phyloP scores from a whole-genome alignment of 1,140 invertebrate genomes.

The Orchesella cincta region DNA sequence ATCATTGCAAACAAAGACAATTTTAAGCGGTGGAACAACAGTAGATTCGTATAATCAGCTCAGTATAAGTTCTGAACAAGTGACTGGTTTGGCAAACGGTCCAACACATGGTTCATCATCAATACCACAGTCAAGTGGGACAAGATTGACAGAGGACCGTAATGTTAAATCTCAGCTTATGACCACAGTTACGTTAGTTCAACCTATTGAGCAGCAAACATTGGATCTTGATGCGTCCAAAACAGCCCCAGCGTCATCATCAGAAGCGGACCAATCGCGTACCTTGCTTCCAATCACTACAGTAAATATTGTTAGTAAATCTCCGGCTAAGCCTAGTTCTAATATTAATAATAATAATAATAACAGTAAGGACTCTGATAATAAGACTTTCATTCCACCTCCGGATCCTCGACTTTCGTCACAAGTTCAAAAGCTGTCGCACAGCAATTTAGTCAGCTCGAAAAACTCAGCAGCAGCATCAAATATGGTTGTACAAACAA shows the following conservation, averaged over 20 bases:
- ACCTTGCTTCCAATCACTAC: slow-evolving; percentile 28
- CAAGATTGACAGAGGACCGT: slow-evolving; percentile 34
- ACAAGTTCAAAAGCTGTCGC: slow-evolving; percentile 23
- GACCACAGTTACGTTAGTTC: not conserved
- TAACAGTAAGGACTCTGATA: not conserved
- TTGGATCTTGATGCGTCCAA: not conserved
- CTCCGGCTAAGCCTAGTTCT: not conserved
- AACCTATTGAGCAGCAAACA: not conserved
- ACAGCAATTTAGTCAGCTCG: slow-evolving; percentile 1
- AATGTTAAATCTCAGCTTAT: slow-evolving; percentile 28
- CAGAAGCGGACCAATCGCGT: slow-evolving; percentile 20
- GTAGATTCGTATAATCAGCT: not conserved
- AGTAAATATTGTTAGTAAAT: slow-evolving; percentile 24
- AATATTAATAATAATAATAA: slow-evolving; percentile 1
- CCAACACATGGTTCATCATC: slow-evolving; percentile 7
- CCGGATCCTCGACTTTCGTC: slow-evolving; percentile 10
- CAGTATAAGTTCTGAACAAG: slow-evolving; percentile 18
- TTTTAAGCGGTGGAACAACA: not conserved
- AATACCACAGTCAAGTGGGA: not conserved
- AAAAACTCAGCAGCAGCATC: slow-evolving; percentile 22
- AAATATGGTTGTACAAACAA: slow-evolving; percentile 18
- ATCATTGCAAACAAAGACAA: not conserved
- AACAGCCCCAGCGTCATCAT: not conserved
- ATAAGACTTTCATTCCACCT: slow-evolving; percentile 28
- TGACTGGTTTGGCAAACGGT: slow-evolving; percentile 27